phyloP scores from a whole-genome alignment of 2,888 invertebrate species.

The Heteromurus nitidus region DNA sequence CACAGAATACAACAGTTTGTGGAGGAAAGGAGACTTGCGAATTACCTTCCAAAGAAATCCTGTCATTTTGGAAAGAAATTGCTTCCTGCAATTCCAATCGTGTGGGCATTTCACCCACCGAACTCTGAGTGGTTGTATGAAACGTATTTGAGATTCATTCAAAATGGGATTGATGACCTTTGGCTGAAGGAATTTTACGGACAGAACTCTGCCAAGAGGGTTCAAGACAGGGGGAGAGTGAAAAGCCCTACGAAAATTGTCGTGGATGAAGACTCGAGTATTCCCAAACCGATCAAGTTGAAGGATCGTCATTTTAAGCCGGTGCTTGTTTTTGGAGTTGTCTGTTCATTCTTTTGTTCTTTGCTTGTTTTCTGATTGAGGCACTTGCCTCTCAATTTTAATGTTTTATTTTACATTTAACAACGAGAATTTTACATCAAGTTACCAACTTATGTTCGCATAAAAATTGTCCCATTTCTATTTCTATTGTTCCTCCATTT shows the following conservation, averaged over 20 bases:
- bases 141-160: slow-evolving; percentile 22
- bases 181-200: slow-evolving; percentile 47
- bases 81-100: background rate
- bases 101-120: slow-evolving; percentile 42
- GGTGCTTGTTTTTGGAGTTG: slow-evolving; percentile 2
- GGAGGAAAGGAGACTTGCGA: background rate
- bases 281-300: slow-evolving; percentile 31
- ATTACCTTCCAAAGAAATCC: too few species aligned
- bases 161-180: slow-evolving; percentile 38
- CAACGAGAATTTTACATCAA: too few species aligned
- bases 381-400: too few species aligned
- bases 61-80: slow-evolving; percentile 41
- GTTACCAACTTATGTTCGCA: too few species aligned
- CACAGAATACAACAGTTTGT: slow-evolving; percentile 13
- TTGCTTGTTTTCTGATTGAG: too few species aligned
- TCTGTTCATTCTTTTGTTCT: too few species aligned
- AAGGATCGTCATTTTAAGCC: slow-evolving; percentile 34
- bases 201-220: slow-evolving; percentile 31
- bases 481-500: too few species aligned
- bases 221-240: slow-evolving; percentile 31
- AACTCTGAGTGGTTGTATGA: slow-evolving; percentile 43
- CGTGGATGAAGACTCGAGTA: background rate
- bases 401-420: too few species aligned
- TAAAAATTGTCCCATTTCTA: too few species aligned
- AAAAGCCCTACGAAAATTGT: slow-evolving; percentile 12